A percentile compares a stretch with the other conserved stretches of the same genome.
Evolutionary conservation across 2,888 invertebrate genomes (phyloP).

Genomic region (Leptopterna dolabrata): DNA sequence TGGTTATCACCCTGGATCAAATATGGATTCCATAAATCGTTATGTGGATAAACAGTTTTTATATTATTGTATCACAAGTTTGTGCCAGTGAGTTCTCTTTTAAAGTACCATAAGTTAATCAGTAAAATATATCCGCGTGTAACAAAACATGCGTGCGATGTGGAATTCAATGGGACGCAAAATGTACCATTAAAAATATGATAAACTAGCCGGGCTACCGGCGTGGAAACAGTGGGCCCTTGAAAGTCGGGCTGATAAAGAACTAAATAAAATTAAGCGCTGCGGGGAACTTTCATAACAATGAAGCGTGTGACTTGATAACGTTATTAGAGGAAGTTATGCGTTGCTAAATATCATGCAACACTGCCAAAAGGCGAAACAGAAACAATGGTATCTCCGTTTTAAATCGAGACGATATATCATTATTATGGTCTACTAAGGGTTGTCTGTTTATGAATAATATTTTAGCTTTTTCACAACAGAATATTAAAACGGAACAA

Average conservation of each 20-base stretch:
- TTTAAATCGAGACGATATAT: background rate
- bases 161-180: background rate
- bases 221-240: background rate
- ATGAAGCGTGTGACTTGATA: conserved; percentile 44
- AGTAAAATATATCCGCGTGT: background rate
- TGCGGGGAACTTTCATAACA: conserved; percentile 45
- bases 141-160: background rate
- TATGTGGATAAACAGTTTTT: too few relatives aligned
- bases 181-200: background rate
- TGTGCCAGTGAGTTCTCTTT: too few relatives aligned
- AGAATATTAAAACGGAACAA: too few relatives aligned
- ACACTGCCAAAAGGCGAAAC: background rate
- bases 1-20: too few relatives aligned
- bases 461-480: background rate
- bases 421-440: background rate
- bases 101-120: too few relatives aligned
- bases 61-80: too few relatives aligned
- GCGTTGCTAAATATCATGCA: conserved; percentile 38
- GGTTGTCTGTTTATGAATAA: background rate
- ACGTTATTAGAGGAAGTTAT: conserved; percentile 42
- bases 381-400: conserved; percentile 30
- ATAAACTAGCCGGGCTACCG: background rate
- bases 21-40: too few relatives aligned
- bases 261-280: conserved; percentile 21
- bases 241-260: background rate